Evolutionary conservation across 1,140 invertebrate species (phyloP).

Genomic region (Bombyx mori): DNA sequence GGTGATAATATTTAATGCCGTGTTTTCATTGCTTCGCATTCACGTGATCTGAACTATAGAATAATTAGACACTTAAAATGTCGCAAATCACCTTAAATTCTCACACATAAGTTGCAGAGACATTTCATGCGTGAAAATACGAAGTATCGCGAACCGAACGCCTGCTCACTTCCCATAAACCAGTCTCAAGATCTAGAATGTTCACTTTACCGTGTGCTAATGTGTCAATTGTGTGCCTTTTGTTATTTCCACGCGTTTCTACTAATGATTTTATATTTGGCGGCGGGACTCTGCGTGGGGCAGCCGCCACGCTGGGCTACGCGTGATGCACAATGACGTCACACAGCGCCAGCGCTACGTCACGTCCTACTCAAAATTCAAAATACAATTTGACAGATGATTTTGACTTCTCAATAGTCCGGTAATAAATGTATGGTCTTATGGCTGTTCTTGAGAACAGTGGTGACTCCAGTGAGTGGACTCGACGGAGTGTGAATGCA

Average conservation of each 20-base stretch:
- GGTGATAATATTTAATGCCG: no score
- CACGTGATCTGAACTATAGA: no score
- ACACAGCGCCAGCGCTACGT: constrained; percentile 37
- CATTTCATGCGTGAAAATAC: constrained; percentile 26
- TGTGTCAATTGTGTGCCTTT: constrained; percentile 46
- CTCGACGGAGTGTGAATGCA: constrained; percentile 54
- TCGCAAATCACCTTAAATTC: constrained; percentile 27
- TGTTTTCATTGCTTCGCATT: no score
- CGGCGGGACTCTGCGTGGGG: constrained; percentile 30
- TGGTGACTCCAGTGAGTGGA: constrained; percentile 29
- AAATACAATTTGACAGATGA: constrained; percentile 51
- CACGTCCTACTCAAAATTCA: constrained; percentile 28
- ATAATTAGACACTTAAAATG: constrained; percentile 13
- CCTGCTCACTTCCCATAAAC: constrained; percentile 57
- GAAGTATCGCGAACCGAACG: constrained; percentile 28
- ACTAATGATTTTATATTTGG: constrained; percentile 33
- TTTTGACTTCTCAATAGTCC: constrained; percentile 33
- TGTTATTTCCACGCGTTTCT: constrained; percentile 20
- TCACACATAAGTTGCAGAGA: constrained; percentile 22
- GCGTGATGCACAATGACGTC: constrained; percentile 44
- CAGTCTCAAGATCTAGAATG: constrained; percentile 46
- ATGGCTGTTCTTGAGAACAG: constrained; percentile 34
- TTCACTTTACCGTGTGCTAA: constrained; percentile 52
- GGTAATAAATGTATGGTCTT: constrained; percentile 7
- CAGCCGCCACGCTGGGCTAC: constrained; percentile 34